These are phyloP conservation scores for Andrena cerasifolii DNA, from an alignment of 1,140 invertebrate species.

Conservation along the genomic window DNA sequence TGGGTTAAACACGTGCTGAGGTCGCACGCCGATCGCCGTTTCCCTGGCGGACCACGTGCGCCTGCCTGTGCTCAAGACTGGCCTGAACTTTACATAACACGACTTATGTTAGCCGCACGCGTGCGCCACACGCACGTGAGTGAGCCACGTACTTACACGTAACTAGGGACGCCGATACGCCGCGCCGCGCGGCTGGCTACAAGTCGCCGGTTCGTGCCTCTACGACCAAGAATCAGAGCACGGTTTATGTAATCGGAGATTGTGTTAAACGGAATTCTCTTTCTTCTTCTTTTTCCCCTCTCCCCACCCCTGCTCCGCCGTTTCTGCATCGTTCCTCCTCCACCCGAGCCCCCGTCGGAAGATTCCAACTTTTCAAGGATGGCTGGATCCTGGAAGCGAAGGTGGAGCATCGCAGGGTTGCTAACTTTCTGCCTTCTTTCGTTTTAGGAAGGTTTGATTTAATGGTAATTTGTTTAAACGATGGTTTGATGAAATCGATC, in stretches of 20 bases:
- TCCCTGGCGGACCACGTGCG: constrained; percentile 52
- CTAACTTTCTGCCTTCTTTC: too few species aligned
- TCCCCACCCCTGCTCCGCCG: constrained; percentile 40
- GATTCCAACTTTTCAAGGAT: too few species aligned
- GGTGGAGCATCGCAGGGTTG: too few species aligned
- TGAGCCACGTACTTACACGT: constrained; percentile 23
- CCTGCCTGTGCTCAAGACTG: neutral
- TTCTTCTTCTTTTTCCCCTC: constrained; percentile 17
- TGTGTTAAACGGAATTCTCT: constrained; percentile 68
- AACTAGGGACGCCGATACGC: constrained; percentile 33
- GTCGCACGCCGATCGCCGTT: constrained; percentile 17
- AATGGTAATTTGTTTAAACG: too few species aligned
- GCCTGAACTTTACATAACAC: constrained; percentile 60
- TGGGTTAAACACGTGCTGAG: constrained; percentile 52
- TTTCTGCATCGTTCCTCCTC: too few species aligned
- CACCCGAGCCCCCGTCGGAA: neutral
- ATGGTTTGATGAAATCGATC: too few species aligned
- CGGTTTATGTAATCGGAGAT: constrained; percentile 76
- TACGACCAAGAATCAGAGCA: constrained; percentile 67
- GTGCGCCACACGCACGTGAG: constrained; percentile 57
- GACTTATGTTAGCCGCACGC: constrained; percentile 33
- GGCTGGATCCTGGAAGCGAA: too few species aligned
- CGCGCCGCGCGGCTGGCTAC: constrained; percentile 3
- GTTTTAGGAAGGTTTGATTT: too few species aligned
- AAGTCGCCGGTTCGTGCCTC: constrained; percentile 8